Evolutionary conservation across 2,113 vertebrate genomes (phyloP).

Genomic region (Cettia cetti): DNA sequence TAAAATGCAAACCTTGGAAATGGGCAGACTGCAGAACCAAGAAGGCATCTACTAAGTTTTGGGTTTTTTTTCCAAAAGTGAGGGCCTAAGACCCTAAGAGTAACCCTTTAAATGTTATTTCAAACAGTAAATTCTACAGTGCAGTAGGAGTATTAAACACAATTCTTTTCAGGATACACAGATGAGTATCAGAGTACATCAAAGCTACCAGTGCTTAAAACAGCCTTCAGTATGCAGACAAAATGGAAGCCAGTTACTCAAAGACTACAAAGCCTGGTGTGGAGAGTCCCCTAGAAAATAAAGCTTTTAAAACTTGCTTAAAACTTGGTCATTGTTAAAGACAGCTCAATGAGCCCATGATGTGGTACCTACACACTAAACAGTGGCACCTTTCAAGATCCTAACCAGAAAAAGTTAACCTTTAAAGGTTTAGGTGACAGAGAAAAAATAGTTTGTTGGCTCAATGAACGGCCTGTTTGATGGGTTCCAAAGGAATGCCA

Average conservation of each 20-base stretch:
- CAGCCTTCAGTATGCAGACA: background rate
- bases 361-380: background rate
- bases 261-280: background rate
- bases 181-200: background rate
- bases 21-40: background rate
- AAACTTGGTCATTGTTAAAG: background rate
- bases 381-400: background rate
- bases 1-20: background rate
- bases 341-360: background rate
- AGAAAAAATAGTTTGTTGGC: background rate
- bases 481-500: background rate
- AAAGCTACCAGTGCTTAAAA: background rate
- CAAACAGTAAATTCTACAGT: background rate
- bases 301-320: background rate
- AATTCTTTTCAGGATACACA: background rate
- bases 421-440: background rate
- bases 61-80: background rate
- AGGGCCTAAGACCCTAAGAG: background rate
- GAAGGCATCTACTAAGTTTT: background rate
- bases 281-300: background rate
- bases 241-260: background rate
- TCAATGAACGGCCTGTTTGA: background rate
- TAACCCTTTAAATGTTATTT: background rate
- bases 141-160: background rate
- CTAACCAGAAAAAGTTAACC: background rate